These are phyloP conservation scores for Macroteleia sp. DNA, from an alignment of 2,888 invertebrate genomes.

Conservation along the genomic window DNA sequence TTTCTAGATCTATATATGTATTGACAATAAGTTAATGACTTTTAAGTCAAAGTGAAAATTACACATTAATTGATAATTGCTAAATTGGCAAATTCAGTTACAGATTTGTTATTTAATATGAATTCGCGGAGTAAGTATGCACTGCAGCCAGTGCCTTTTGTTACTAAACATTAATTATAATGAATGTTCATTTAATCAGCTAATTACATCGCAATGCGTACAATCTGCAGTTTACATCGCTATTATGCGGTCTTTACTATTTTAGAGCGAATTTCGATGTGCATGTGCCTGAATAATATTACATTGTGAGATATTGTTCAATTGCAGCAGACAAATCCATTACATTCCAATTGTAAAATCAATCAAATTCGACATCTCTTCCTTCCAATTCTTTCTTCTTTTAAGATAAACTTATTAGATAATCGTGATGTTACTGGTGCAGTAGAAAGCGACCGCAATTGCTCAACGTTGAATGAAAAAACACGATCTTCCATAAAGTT, in stretches of 20 bases:
- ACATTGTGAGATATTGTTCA: background rate
- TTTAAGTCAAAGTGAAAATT: constrained; percentile 35
- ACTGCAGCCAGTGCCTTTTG: constrained; percentile 19
- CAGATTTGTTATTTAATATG: constrained; percentile 22
- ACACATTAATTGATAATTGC: constrained; percentile 38
- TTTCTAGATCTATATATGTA: constrained; percentile 23
- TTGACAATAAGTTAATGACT: constrained; percentile 31
- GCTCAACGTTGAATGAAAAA: constrained; percentile 27
- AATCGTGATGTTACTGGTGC: constrained; percentile 21
- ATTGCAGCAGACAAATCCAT: no score
- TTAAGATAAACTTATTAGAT: constrained; percentile 25
- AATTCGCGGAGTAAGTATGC: constrained; percentile 5
- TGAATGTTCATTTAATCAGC: constrained; percentile 36
- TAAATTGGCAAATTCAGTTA: constrained; percentile 22
- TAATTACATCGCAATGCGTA: constrained; percentile 25
- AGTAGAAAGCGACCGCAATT: constrained; percentile 39
- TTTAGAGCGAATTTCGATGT: background rate
- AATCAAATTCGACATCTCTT: background rate
- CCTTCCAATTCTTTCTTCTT: background rate
- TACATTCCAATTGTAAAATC: no score
- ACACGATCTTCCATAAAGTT: constrained; percentile 45
- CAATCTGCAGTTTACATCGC: constrained; percentile 10
- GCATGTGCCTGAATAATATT: background rate
- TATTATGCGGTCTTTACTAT: constrained; percentile 18
- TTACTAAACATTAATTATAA: constrained; percentile 40